Conservation (phyloP, 1,140 invertebrate species). For the Nebria ingens region DNA sequence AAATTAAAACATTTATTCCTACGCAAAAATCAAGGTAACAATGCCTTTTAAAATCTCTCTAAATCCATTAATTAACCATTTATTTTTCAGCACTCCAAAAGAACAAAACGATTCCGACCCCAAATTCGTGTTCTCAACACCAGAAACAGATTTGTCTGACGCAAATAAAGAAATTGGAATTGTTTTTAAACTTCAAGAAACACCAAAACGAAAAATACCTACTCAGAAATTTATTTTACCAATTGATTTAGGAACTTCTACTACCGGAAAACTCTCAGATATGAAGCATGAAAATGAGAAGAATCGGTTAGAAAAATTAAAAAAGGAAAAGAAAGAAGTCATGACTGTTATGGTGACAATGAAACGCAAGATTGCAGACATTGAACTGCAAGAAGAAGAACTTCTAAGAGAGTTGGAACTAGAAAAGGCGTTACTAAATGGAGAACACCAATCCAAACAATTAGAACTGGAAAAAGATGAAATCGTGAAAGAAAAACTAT, state of each 20-base stretch:
- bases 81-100: constrained; percentile 19
- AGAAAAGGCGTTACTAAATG: constrained; percentile 69
- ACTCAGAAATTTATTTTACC: constrained; percentile 28
- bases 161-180: background rate
- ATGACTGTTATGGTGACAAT: constrained; percentile 47
- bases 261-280: constrained; percentile 32
- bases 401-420: constrained; percentile 75
- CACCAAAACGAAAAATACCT: constrained; percentile 13
- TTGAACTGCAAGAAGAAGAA: constrained; percentile 74
- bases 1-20: constrained; percentile 46
- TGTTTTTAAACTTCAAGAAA: constrained; percentile 2
- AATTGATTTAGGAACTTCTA: constrained; percentile 10
- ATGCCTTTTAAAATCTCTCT: too few species aligned
- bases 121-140: constrained; percentile 25
- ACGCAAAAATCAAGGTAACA: constrained; percentile 28
- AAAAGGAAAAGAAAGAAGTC: constrained; percentile 44
- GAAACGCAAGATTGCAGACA: constrained; percentile 66
- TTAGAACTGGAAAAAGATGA: constrained; percentile 64
- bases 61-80: constrained; percentile 14
- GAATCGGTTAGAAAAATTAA: constrained; percentile 38
- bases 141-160: constrained; percentile 22
- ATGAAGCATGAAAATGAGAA: constrained; percentile 13
- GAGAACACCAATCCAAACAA: constrained; percentile 68
- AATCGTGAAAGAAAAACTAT: constrained; percentile 51
- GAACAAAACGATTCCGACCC: constrained; percentile 22